Percentiles rank a stretch among this genome's conserved stretches.
Evolutionary conservation across 2,113 vertebrate species (phyloP).

Genomic region (Ranitomeya imitator): DNA sequence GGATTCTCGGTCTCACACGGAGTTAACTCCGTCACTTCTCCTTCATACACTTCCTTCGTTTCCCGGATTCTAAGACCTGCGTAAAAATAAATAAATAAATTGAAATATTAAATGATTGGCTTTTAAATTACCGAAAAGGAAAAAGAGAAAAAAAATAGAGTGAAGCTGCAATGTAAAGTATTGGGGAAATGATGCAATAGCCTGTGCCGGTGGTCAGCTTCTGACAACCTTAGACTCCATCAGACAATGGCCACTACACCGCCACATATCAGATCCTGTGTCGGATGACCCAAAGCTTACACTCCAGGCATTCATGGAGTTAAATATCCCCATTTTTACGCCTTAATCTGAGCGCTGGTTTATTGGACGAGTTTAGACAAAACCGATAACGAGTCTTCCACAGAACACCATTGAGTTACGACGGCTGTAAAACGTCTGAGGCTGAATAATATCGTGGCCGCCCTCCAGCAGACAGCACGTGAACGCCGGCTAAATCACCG

Average conservation of each 20-base stretch:
- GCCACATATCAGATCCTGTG: not conserved
- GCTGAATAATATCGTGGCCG: conserved; percentile 23
- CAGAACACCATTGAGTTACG: conserved; percentile 24
- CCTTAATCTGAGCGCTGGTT: not conserved
- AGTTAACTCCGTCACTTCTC: conserved; percentile 95
- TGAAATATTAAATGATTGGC: not conserved
- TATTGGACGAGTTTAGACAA: conserved; percentile 35
- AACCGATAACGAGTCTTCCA: conserved; percentile 7
- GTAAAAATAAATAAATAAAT: conserved; percentile 42
- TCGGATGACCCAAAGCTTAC: not conserved
- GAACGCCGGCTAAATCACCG: conserved; percentile 43
- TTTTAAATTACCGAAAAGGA: too few relatives aligned
- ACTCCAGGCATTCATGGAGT: not conserved
- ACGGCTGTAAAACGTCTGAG: conserved; percentile 44
- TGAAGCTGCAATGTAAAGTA: not conserved
- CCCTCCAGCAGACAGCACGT: conserved; percentile 31
- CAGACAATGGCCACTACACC: too few relatives aligned
- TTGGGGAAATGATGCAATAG: not conserved
- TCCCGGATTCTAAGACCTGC: conserved; percentile 95
- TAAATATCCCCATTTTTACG: not conserved
- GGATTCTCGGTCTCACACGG: conserved; percentile 98
- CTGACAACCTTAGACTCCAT: not conserved
- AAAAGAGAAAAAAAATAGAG: too few relatives aligned
- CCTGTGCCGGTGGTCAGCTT: too few relatives aligned
- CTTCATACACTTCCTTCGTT: conserved; percentile 98